Evolutionary conservation across 2,888 invertebrate genomes (phyloP), one percentile per base, ranked within the genome.

Genomic region (Leptopterna dolabrata): DNA sequence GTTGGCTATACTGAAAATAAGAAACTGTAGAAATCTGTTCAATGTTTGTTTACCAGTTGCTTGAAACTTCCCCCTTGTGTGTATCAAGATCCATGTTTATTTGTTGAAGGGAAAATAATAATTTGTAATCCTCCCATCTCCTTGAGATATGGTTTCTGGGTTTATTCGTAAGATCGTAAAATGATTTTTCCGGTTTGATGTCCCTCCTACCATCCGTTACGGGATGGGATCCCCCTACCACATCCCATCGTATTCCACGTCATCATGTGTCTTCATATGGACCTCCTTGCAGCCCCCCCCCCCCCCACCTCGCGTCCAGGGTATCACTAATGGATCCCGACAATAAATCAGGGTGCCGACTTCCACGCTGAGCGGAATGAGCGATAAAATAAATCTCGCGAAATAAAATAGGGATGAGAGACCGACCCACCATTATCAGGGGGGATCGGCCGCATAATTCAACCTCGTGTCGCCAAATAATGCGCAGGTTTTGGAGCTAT

Each of bases 241-340:
- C 71, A 29, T 9, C 36, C 73, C 41, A 29, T 16, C 27, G 70
- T 83, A 29, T 27, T 41, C 19, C 83, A 70, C 70, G 83, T 83
- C 83, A 83, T 83, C 83, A 83, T 83, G 83, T 71, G 83, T 83
- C 83, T 83, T 83, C 83, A 83, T 83, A 83, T 43, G 83, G 83
- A 83, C 70, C 55, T 83, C 45, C 70, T 83, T 70, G 83, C 19
- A 27, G 83, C 70, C 19, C 16, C 11, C 3, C 14, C 83, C 63
- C 19, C 11, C 16, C n/a, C 16, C 83, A 36, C 63, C 41, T 36
- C 19, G n/a, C n/a, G n/a, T 63, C 11, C 24, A 29, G n/a, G 36
- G 71, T 63, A 36, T 83, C 83, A 36, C 83, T 83, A 83, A 83
- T 83, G 83, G 83, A 83, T 70, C 83, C 83, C 63, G 36, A 16